Evolutionary conservation across 1,140 invertebrate species (phyloP).

Genomic region (Proctacanthus coquilletti): DNA sequence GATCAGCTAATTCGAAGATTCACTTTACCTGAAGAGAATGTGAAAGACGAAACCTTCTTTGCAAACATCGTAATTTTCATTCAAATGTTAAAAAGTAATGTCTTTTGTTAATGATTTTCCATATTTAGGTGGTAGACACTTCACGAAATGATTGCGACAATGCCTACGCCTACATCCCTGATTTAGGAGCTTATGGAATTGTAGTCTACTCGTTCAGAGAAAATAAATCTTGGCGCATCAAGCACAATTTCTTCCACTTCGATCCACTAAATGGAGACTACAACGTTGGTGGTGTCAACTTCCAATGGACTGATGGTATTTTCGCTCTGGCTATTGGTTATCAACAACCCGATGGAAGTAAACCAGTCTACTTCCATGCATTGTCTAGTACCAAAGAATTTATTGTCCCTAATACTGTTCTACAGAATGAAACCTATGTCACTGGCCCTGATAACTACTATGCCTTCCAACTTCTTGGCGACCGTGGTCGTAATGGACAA

Average conservation of each 20-base stretch:
- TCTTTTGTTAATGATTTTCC: slow-evolving; percentile 1
- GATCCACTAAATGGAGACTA: slow-evolving; percentile 58
- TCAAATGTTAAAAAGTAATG: background rate
- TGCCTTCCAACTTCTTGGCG: slow-evolving; percentile 52
- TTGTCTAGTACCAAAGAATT: slow-evolving; percentile 59
- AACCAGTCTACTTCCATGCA: slow-evolving; percentile 60
- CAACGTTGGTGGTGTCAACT: slow-evolving; percentile 51
- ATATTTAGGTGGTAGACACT: slow-evolving; percentile 42
- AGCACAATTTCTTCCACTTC: slow-evolving; percentile 68
- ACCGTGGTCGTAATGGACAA: slow-evolving; percentile 51
- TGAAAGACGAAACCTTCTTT: slow-evolving; percentile 53
- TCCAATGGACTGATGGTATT: slow-evolving; percentile 64
- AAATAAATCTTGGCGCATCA: slow-evolving; percentile 56
- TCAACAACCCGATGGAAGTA: slow-evolving; percentile 36
- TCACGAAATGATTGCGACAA: slow-evolving; percentile 50
- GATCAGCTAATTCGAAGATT: slow-evolving; percentile 48
- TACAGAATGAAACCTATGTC: slow-evolving; percentile 48
- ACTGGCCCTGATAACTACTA: slow-evolving; percentile 41
- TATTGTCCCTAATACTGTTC: slow-evolving; percentile 47
- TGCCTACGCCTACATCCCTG: slow-evolving; percentile 57
- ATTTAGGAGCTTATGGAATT: slow-evolving; percentile 53
- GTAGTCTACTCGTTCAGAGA: slow-evolving; percentile 57
- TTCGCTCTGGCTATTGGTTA: slow-evolving; percentile 50
- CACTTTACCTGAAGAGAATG: slow-evolving; percentile 44
- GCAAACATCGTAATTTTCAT: slow-evolving; percentile 44